phyloP scores from a whole-genome alignment of 2,888 invertebrate species.

The Synanthedon myopaeformis region DNA sequence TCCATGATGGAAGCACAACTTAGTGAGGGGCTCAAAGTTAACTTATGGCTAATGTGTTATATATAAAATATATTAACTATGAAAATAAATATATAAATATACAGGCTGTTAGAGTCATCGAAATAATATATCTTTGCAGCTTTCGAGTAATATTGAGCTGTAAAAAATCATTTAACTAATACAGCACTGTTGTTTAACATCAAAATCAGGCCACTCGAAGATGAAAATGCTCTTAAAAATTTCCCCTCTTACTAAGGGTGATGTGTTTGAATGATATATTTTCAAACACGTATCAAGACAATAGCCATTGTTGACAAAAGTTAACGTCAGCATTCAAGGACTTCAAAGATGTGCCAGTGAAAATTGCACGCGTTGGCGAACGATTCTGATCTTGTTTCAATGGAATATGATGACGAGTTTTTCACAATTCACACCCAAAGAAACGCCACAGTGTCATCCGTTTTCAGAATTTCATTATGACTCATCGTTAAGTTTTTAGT shows the following conservation, averaged over 20 bases:
- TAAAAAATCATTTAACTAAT: no score
- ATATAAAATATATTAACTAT: no score
- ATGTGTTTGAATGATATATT: constrained; percentile 33
- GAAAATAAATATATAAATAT: no score
- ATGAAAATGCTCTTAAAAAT: constrained; percentile 4
- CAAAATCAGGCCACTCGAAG: background rate
- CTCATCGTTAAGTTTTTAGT: background rate
- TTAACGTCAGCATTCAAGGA: constrained; percentile 37
- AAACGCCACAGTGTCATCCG: background rate
- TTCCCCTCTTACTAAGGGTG: constrained; percentile 27
- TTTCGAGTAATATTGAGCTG: no score
- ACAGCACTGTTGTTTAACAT: no score
- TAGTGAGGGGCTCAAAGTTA: no score
- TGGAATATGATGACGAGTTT: constrained; percentile 23
- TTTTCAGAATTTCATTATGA: background rate
- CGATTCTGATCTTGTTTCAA: constrained; percentile 34
- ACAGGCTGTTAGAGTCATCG: no score
- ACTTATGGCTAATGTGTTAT: no score
- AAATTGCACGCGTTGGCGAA: constrained; percentile 27
- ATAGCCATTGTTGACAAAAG: constrained; percentile 55
- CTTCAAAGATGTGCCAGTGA: constrained; percentile 24
- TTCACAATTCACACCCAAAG: background rate
- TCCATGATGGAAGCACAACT: no score
- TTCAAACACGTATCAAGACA: constrained; percentile 48
- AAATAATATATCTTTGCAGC: no score